Evolutionary conservation across 1,140 invertebrate species (phyloP), one percentile per base, ranked within the genome.

Genomic region (Drosophila fuyamai): DNA sequence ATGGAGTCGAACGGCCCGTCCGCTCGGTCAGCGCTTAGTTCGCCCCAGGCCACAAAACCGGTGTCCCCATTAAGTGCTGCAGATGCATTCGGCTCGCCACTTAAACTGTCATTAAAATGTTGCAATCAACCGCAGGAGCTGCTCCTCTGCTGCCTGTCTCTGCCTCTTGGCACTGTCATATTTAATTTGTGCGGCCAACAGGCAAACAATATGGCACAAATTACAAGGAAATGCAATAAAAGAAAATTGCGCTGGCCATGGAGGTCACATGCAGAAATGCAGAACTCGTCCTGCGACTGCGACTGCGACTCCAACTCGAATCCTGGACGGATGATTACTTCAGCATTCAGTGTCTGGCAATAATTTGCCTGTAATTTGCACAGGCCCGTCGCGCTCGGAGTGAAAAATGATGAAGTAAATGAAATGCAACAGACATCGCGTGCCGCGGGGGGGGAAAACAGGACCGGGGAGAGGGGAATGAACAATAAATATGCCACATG

Each of bases 181-280:
- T 88, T 88, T 86, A 86, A 86, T 88, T 86, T 88, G 65, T 61
- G 53, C 65, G 75, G 58, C 70, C 83, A 76, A 51, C 79, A 72
- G 76, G 60, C 82, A 86, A 71, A 86, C 83, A 86, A 89, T 86
- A 86, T 83, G 80, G 60, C 79, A 79, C 84, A 86, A 86, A 86
- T 86, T 86, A 88, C 83, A 86, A 88, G 83, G 62, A 86, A 83
- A 86, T 86, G 79, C 66, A 79, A 88, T 88, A 79, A 86, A 88
- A 81, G 77, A 59, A 60, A 66, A 82, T 48, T 55, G 74, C 50
- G 10, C 5, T 46, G 32, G 7, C 29, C 46, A 16, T 36, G 58
- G 44, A 27, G 12, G 38, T 58, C 23, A 57, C 60, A 71, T 72
- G 18, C 27, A 23, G 35, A 40, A 23, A 7, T 8, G 23, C 12